A percentile compares a stretch with the other conserved stretches of the same genome.
phyloP scores from a whole-genome alignment of 1,140 invertebrate genomes.

The Oscheius sp. region DNA sequence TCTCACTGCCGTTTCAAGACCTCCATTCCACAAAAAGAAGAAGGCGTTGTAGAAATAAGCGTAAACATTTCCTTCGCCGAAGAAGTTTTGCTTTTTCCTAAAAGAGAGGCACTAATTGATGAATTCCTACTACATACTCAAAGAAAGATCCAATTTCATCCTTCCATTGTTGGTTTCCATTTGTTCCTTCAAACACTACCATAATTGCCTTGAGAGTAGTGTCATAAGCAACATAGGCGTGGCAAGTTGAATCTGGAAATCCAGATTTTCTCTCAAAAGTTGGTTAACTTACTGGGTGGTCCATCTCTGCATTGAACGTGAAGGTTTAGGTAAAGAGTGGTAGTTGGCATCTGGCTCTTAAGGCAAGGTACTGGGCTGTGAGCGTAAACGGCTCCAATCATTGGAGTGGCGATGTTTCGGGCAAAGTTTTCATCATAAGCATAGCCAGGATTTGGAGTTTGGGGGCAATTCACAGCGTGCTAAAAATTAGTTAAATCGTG shows the following conservation, averaged over 20 bases:
- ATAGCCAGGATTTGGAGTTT: background rate
- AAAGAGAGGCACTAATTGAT: constrained; percentile 9
- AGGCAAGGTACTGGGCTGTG: constrained; percentile 7
- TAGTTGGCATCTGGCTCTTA: background rate
- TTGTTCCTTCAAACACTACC: constrained; percentile 14
- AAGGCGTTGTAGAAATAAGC: constrained; percentile 42
- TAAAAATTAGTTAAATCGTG: background rate
- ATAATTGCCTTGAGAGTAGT: constrained; percentile 7
- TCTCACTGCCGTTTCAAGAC: constrained; percentile 27
- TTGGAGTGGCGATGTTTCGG: background rate
- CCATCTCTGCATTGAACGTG: constrained; percentile 1
- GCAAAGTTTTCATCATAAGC: constrained; percentile 17
- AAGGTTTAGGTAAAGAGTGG: background rate
- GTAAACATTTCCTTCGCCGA: constrained; percentile 15
- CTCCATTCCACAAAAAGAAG: constrained; percentile 36
- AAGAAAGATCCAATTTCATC: constrained; percentile 13
- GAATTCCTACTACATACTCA: background rate
- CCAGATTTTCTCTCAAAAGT: background rate
- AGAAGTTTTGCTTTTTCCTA: constrained; percentile 10
- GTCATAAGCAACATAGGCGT: constrained; percentile 12
- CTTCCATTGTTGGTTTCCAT: background rate
- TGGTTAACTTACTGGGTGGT: background rate
- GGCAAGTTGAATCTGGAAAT: constrained; percentile 9
- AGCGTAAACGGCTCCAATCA: constrained; percentile 2
- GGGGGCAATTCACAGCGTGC: background rate